Evolutionary conservation across 2,797 vertebrate species (phyloP), one percentile per base, ranked within the genome.

Genomic region (Chaunax sp.): DNA sequence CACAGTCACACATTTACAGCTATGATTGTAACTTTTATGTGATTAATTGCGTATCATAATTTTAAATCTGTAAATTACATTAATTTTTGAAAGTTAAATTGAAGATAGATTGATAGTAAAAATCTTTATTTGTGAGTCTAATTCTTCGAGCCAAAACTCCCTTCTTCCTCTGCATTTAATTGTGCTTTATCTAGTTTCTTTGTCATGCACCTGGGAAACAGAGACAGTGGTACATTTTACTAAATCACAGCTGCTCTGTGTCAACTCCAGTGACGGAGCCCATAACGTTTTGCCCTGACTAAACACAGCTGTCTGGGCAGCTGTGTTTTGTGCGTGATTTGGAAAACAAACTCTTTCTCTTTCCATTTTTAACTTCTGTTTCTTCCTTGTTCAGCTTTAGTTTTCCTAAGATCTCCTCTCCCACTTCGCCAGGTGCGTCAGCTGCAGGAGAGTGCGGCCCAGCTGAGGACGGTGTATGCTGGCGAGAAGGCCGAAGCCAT

Each of bases 401-500:
- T 53, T 22, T 63, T 26, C 23, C 46, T 70, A 28, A 69, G 52
- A 11, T 50, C 33, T 44, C 2, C 50, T 18, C 41, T 19, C 45
- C 18, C 4, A 0, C 56, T 49, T 37, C 6, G 33, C 46, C 90
- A 97, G 94, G 96, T 99, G 5, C 84, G 96, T 80, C 96, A 96
- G 89, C 93, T 99, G 4, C 97, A 98, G 86, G 97, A 98, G 62
- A 97, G 94, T 0, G 96, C 97, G 0, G 96, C 96, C 2, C 97
- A 98, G 91, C 84, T 99, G 67, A 89, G 97, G 77, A 98, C 96
- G 0, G 96, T 99, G 71, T 99, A 98, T 0, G 97, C 97, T 0
- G 97, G 97, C 0, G 97, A 98, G 87, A 97, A 97, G 2, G 97
- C 96, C 0, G 96, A 98, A 28, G 93, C 96, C 91, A 99, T 99